phyloP scores from a whole-genome alignment of 2,797 vertebrate species.

The Tachyglossus aculeatus region DNA sequence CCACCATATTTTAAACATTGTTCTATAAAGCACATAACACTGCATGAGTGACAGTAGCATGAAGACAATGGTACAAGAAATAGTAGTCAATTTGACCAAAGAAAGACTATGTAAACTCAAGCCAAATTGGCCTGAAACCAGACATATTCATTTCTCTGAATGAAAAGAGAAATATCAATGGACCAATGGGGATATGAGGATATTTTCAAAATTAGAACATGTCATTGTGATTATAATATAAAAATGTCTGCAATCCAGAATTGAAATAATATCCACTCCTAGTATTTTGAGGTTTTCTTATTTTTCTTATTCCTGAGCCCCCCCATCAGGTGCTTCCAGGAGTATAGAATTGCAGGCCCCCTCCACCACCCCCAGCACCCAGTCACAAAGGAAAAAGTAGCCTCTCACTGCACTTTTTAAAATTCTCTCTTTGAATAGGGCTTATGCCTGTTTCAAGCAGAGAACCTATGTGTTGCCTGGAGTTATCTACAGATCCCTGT shows the following conservation, averaged over 20 bases:
- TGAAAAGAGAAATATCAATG: not conserved
- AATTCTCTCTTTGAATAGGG: no score
- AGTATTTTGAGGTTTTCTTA: constrained; percentile 19
- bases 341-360: no score
- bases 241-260: constrained; percentile 28
- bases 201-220: constrained; percentile 12
- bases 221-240: constrained; percentile 16
- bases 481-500: no score
- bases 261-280: not conserved
- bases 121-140: not conserved
- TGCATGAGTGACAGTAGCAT: not conserved
- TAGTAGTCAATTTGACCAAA: not conserved
- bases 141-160: not conserved
- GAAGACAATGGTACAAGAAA: not conserved
- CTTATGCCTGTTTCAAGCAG: no score
- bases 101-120: not conserved
- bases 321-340: no score
- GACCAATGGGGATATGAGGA: not conserved
- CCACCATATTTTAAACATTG: constrained; percentile 14
- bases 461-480: no score
- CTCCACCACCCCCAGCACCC: no score
- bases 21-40: not conserved
- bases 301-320: no score
- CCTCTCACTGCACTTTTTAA: no score
- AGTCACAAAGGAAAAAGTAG: no score